Percentiles rank a stretch among this genome's conserved stretches.
phyloP scores from a whole-genome alignment of 2,888 invertebrate genomes.

The Caenorhabditis sp. region DNA sequence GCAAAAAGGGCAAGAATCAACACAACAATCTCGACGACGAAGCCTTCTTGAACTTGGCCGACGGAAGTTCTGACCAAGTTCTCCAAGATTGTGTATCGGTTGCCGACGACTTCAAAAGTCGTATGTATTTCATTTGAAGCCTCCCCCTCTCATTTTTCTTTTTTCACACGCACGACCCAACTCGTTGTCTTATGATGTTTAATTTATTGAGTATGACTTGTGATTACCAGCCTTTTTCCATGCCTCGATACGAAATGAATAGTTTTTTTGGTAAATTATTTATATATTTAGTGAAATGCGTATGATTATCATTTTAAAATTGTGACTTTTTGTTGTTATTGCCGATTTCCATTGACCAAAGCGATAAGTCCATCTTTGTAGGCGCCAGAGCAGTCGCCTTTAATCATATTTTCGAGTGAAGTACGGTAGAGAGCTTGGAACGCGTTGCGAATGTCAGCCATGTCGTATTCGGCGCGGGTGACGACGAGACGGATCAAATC shows the following conservation, averaged over 20 bases:
- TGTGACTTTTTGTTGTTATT: neutral
- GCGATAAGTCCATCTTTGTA: conserved; percentile 66
- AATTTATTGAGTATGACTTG: neutral
- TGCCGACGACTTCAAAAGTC: conserved; percentile 56
- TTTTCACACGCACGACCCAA: neutral
- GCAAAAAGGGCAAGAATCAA: conserved; percentile 1
- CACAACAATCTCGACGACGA: neutral
- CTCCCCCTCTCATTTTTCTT: neutral
- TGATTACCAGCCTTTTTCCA: neutral
- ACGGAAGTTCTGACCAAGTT: conserved; percentile 42
- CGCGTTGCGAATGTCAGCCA: conserved; percentile 49
- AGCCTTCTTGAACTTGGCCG: neutral
- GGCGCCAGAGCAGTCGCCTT: conserved; percentile 63
- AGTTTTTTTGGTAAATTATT: too few species aligned
- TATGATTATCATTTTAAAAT: too few species aligned
- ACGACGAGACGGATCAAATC: conserved; percentile 71
- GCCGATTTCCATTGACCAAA: conserved; percentile 57
- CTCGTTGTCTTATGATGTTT: neutral
- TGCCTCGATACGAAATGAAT: too few species aligned
- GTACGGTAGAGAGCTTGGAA: conserved; percentile 49
- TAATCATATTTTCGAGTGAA: conserved; percentile 53
- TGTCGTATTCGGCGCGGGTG: conserved; percentile 74
- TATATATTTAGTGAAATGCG: too few species aligned
- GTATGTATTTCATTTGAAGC: conserved; percentile 61
- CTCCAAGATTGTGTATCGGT: conserved; percentile 62